Evolutionary conservation across 2,113 vertebrate species (phyloP).

Genomic region (Pluvianellus socialis): DNA sequence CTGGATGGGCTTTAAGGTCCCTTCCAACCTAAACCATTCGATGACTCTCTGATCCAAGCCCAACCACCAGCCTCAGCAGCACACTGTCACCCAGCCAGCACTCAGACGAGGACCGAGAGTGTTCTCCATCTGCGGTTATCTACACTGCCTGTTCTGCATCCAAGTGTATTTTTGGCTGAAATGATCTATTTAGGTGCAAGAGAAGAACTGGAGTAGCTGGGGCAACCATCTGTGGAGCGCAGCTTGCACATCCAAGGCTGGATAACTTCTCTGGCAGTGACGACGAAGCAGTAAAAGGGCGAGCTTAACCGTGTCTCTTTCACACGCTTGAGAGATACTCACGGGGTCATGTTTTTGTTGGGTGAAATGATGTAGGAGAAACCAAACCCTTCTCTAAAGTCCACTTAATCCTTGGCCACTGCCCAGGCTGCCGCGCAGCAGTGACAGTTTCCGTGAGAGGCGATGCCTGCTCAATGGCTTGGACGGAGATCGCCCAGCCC

Average conservation of each 20-base stretch:
- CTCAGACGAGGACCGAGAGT: too few relatives aligned
- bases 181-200: not conserved
- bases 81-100: not conserved
- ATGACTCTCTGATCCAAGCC: not conserved
- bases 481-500: fast-evolving
- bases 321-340: not conserved
- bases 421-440: not conserved
- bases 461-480: not conserved
- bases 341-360: not conserved
- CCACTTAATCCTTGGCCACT: not conserved
- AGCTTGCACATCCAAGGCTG: fast-evolving
- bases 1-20: not conserved
- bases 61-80: not conserved
- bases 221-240: not conserved
- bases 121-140: not conserved
- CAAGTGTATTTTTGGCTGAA: not conserved
- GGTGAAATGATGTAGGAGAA: not conserved
- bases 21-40: not conserved
- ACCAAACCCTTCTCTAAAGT: not conserved
- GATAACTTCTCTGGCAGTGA: not conserved
- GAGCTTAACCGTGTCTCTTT: not conserved
- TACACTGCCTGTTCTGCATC: not conserved
- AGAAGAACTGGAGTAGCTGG: not conserved
- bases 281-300: not conserved
- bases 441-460: not conserved